These are phyloP conservation scores for Ptychodera flava DNA, from an alignment of 35 echinoderm and acorn worm genomes.

Conservation along the genomic window DNA sequence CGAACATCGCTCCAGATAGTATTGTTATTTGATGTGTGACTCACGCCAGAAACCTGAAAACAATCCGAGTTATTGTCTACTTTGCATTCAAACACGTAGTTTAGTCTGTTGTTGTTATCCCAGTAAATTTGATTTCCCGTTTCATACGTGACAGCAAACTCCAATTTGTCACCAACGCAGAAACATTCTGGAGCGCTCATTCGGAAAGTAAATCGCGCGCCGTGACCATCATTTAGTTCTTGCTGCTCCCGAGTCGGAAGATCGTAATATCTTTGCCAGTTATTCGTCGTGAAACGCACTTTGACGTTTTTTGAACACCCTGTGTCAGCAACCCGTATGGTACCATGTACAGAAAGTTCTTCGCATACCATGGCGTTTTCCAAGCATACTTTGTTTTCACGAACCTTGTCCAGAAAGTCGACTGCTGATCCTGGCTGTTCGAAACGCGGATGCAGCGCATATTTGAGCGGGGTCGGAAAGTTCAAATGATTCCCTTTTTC, in stretches of 20 bases:
- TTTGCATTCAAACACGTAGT: conserved; percentile 42
- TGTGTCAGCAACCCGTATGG: conserved; percentile 49
- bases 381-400: conserved; percentile 42
- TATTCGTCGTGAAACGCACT: conserved; percentile 46
- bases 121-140: conserved; percentile 21
- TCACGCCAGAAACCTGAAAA: background rate
- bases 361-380: conserved; percentile 57
- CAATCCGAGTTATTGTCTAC: background rate
- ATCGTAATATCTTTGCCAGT: conserved; percentile 51
- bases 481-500: too few relatives aligned
- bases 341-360: conserved; percentile 40
- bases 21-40: too few relatives aligned
- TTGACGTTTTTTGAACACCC: conserved; percentile 41
- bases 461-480: too few relatives aligned
- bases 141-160: conserved; percentile 51
- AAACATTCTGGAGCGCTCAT: conserved; percentile 40
- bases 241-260: conserved; percentile 36
- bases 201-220: conserved; percentile 60
- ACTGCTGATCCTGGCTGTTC: conserved; percentile 46
- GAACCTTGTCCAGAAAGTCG: conserved; percentile 49
- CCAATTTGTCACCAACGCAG: conserved; percentile 22
- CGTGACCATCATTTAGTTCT: conserved; percentile 50
- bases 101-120: conserved; percentile 57
- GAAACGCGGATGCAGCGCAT: conserved; percentile 26
- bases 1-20: too few relatives aligned